Evolutionary conservation across 2,888 invertebrate genomes (phyloP), one percentile per base, ranked within the genome.

Genomic region (Drosophila niveifrons): DNA sequence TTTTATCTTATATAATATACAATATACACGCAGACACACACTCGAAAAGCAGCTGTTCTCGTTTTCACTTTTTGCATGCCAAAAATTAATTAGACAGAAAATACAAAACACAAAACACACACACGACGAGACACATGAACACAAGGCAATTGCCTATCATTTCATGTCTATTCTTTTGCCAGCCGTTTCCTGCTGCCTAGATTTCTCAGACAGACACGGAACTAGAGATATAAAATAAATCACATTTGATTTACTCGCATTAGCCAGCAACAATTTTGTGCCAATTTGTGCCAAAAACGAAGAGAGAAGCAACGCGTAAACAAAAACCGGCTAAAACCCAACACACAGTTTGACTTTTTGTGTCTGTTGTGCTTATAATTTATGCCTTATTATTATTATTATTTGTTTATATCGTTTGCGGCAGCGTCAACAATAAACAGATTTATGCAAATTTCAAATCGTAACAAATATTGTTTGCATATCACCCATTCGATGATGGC

Each of bases 391-490:
- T 55, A 55, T 58, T 55, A 55, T 58, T 57, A 72, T 74, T 59
- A 55, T 47, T 66, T 71, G 65, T 69, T 76, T 58, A 48, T 58
- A 47, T 36, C 17, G 18, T 41, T 58, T n/a, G 44, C 9, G 59
- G 50, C 62, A 58, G 55, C 71, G 66, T 80, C 72, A 70, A 77
- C 72, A 80, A 77, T 62, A 57, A 72, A 57, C 64, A 65, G 59
- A 72, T 61, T 77, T 77, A 77, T 77, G 81, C 78, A 80, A 77
- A 77, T 77, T 66, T 41, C 29, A 66, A 55, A 55, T 29, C 39
- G 51, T 41, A 79, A 56, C 59, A 69, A 79, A 69, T 51, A 58
- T 36, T 51, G 36, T 51, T 48, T 74, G 23, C 6, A 6, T 23
- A 77, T 80, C 53, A 72, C 57, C 11, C n/a, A 39, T 11, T 34